Evolutionary conservation across 2,888 invertebrate genomes (phyloP), one percentile per base, ranked within the genome.

Genomic region (Lepidocyrtoides sp.): DNA sequence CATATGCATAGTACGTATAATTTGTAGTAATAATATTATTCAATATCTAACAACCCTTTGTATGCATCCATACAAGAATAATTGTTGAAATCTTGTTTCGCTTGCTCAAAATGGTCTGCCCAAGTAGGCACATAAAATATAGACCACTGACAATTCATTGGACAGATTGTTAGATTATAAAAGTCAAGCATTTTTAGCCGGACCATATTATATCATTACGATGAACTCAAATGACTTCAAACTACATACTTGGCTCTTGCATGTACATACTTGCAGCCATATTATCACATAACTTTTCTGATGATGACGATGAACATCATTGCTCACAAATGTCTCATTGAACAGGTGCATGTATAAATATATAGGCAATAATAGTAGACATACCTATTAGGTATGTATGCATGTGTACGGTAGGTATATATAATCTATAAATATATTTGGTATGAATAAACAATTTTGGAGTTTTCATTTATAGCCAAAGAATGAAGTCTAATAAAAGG

Each of bases 71-170:
- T n/a, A 44, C 20, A n/a, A 69, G 12, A 41, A 32, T 41, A 44
- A 75, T 75, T 75, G 44, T 75, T 75, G 44, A 44, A 75, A 75
- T 75, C 26, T 75, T 44, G 48, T 75, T 75, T 75, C 8, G 72
- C 20, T 48, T 12, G 5, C 4, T 23, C 44, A 23, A 23, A 44
- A 41, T 36, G 36, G 23, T 12, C n/a, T 48, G 44, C 44, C 14
- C 23, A 75, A 23, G 5, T 48, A 66, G 12, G 32, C 12, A 10
- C 32, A 66, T 32, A 32, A 12, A 7, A 66, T 32, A n/a, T 17
- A 54, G 54, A 54, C 17, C n/a, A 17, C 54, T 17, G 54, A 54
- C 54, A 54, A 54, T 54, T 1, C n/a, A 17, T 23, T 60, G 60
- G 17, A 23, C 60, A 60, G 60, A 54, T 54, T 54, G 54, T 54